These are phyloP conservation scores for Gymnoscopelus microlampas DNA, from an alignment of 2,797 vertebrate species.

Conservation along the genomic window DNA sequence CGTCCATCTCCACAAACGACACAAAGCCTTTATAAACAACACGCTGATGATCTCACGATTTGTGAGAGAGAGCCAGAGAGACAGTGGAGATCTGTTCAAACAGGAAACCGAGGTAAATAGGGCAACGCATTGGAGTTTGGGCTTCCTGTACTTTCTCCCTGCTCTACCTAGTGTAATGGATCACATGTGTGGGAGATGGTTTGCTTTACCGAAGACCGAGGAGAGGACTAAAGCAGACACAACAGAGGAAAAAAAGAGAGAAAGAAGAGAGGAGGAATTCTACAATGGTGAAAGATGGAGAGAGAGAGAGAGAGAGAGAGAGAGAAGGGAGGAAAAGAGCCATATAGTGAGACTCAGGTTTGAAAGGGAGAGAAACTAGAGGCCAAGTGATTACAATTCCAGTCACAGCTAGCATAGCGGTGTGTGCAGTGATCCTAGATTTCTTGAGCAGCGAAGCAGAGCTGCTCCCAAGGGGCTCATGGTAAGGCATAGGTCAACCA, in stretches of 20 bases:
- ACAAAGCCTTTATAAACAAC: background rate
- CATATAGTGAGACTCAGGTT: conserved; percentile 26
- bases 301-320: conserved; percentile 21
- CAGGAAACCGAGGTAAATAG: conserved; percentile 70
- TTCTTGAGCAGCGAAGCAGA: conserved; percentile 75
- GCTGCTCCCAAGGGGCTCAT: conserved; percentile 81
- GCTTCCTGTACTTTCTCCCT: conserved; percentile 76
- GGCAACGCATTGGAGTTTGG: conserved; percentile 68
- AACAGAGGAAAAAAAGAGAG: conserved; percentile 8
- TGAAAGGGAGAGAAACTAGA: conserved; percentile 52
- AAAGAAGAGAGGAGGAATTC: conserved; percentile 31
- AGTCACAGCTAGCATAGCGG: conserved; percentile 76
- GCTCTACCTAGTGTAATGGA: conserved; percentile 76
- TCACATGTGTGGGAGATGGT: conserved; percentile 76
- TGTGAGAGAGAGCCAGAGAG: conserved; percentile 17
- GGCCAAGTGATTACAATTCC: conserved; percentile 82
- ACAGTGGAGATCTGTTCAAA: conserved; percentile 45
- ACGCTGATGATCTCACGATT: conserved; percentile 4
- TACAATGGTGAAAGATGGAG: background rate
- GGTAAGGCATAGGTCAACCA: conserved; percentile 85
- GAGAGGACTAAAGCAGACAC: conserved; percentile 56
- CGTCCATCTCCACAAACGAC: background rate
- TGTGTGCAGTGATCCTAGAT: conserved; percentile 77
- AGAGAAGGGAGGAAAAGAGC: conserved; percentile 13
- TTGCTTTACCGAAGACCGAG: conserved; percentile 40